Evolutionary conservation across 2,888 invertebrate species (phyloP).

Genomic region (Tachystola acroxantha): DNA sequence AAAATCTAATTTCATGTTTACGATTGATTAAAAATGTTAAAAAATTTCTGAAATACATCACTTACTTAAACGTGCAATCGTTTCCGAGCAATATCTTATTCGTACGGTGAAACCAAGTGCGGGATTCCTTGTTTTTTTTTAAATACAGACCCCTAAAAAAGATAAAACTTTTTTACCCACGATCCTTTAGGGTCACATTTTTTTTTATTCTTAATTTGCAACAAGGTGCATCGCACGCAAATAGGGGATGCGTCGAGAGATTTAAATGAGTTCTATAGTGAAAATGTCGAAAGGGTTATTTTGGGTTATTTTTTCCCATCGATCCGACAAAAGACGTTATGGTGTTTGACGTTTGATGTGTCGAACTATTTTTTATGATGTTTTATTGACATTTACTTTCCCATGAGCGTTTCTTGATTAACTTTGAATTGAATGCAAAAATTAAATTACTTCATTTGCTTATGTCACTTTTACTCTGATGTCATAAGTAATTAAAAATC

Average conservation of each 20-base stretch:
- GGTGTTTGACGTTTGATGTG: conserved; percentile 60
- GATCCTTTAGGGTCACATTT: conserved; percentile 71
- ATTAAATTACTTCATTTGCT: not conserved
- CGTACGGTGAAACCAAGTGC: no score
- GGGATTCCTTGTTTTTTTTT: no score
- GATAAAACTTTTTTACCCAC: conserved; percentile 75
- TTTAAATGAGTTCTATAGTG: conserved; percentile 69
- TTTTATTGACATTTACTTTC: conserved; percentile 30
- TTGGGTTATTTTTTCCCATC: conserved; percentile 55
- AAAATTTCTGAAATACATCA: no score
- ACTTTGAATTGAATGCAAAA: not conserved
- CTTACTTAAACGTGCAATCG: no score
- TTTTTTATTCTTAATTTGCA: conserved; percentile 76
- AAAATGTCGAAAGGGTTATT: conserved; percentile 56
- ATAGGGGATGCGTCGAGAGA: conserved; percentile 58
- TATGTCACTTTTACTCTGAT: no score
- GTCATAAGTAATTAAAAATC: no score
- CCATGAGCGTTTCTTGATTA: conserved; percentile 8
- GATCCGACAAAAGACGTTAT: conserved; percentile 54
- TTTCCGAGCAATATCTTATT: no score
- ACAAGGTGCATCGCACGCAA: conserved; percentile 73
- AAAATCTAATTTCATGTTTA: no score
- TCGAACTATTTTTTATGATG: conserved; percentile 39
- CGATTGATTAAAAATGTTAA: no score
- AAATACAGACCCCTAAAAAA: conserved; percentile 33